Evolutionary conservation across 2,888 invertebrate genomes (phyloP), one percentile per base, ranked within the genome.

Genomic region (Choristoneura rosaceana): DNA sequence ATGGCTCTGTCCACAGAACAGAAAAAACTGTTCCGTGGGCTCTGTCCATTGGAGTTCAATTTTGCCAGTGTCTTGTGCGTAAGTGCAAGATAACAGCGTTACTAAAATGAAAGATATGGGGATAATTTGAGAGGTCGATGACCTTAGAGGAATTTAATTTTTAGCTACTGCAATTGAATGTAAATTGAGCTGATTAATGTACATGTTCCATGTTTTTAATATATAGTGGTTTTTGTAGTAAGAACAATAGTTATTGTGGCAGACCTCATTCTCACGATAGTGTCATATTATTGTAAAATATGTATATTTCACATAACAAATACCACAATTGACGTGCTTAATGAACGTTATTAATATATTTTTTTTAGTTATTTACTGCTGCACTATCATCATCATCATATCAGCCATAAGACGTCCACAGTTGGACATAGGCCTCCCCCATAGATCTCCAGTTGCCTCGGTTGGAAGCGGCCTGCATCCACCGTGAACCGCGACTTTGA

Each of bases 221-320:
- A 25, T 25, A 25, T 25, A 25, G 25, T 12, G 25, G 25, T 55
- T 10, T 55, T 55, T 10, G 10, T 25, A 12, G 0, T 10, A 3
- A 55, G 55, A 55, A 55, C 55, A 55, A 55, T 55, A 25, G 55
- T 25, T 17, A 55, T 55, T 55, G 55, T 55, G 25, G 25, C 12
- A 25, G 55, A 55, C 9, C 10, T 8, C 15, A 10, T 55, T 55
- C 55, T 25, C 55, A 55, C 55, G 55, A 9, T 25, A 10, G 25
- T 17, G 10, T 55, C 17, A 12, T 55, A 55, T 25, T 52, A 52
- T 25, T 55, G 25, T 55, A 12, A 55, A 55, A 55, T 55, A 55
- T 12, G 25, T 55, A 4, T 55, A 4, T 10, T 55, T 55, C 25
- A 52, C 50, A 52, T 52, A 8, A 52, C 9, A 52, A 8, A 52